Base-by-base conservation (phyloP, 2,113 vertebrate species). In the Pyxicephalus adspersus region DNA sequence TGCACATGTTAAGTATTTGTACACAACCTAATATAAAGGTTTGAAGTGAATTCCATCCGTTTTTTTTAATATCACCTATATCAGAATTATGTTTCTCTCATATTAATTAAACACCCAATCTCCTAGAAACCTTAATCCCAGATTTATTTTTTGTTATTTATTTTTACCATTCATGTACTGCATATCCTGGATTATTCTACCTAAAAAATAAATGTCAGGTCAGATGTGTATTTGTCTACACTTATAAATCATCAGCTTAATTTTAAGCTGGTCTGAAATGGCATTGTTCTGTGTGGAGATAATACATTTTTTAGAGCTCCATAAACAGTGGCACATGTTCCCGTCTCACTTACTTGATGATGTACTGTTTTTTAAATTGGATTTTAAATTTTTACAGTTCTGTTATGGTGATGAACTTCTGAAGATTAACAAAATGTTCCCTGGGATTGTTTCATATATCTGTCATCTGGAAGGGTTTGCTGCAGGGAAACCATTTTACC, bases 301-400 rank as follows among this genome's bases (percentile, higher is more conserved):
- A 58, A 79, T 60, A 68, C 65, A 55, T 79, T 68, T 68, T 68
- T 68, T 57, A 45, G 25, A 11, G 3, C 64, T 38, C 65, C 64
- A 68, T 79, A 79, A 79, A 79, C 65, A 79, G 18, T 79, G 77
- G 70, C 77, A 79, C 64, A 79, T 78, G 76, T 79, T 79, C 54
- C 34, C 52, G 45, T 79, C 52, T 70, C 65, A 66, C 51, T 60
- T 79, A 79, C 58, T 68, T 61, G 77, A 79, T 61, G 77, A 68
- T 79, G 16, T 57, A 57, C 64, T 54, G 51, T 64, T 66, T 34
- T 79, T 68, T 55, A 67, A 79, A 78, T 66, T 78, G 76, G 28
- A 78, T 67, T 65, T 68, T 79, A 68, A 79, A 79, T 31, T 79
- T 79, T 79, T 79, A 79, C 64, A 79, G 54, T 60, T 66, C 77